phyloP scores from a whole-genome alignment of 2,888 invertebrate species.

The Apodemia hepburni region DNA sequence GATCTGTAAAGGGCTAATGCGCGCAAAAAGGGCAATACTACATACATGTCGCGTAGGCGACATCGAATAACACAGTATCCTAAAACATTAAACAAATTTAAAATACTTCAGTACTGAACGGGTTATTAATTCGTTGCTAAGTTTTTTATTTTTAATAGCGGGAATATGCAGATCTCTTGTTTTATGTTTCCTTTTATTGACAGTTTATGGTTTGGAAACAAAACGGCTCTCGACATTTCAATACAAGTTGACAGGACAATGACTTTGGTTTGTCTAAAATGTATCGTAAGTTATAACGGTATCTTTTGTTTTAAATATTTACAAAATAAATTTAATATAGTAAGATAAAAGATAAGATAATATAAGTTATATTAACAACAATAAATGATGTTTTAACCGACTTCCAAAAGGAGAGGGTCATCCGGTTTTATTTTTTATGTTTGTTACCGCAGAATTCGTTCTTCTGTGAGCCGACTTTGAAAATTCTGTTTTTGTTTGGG shows the following conservation, averaged over 20 bases:
- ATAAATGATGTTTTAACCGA: no score
- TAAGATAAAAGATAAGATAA: no score
- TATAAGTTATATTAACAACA: no score
- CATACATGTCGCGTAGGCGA: no score
- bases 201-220: conserved; percentile 75
- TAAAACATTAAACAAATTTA: conserved; percentile 17
- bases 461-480: no score
- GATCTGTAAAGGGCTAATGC: no score
- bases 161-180: conserved; percentile 66
- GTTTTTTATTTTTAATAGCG: conserved; percentile 55
- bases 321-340: background rate
- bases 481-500: no score
- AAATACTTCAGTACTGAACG: conserved; percentile 50
- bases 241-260: conserved; percentile 38
- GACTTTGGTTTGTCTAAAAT: background rate
- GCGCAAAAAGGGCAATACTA: no score
- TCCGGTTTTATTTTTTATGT: no score
- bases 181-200: conserved; percentile 72
- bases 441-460: no score
- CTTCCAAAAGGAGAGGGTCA: no score
- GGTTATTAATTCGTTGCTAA: conserved; percentile 61
- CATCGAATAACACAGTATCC: background rate
- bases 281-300: background rate
- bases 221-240: conserved; percentile 58
- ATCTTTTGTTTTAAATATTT: background rate